A percentile compares a stretch with the other conserved stretches of the same genome.
Conservation (phyloP, 2,797 vertebrate species). For the Thaleichthys pacificus region DNA sequence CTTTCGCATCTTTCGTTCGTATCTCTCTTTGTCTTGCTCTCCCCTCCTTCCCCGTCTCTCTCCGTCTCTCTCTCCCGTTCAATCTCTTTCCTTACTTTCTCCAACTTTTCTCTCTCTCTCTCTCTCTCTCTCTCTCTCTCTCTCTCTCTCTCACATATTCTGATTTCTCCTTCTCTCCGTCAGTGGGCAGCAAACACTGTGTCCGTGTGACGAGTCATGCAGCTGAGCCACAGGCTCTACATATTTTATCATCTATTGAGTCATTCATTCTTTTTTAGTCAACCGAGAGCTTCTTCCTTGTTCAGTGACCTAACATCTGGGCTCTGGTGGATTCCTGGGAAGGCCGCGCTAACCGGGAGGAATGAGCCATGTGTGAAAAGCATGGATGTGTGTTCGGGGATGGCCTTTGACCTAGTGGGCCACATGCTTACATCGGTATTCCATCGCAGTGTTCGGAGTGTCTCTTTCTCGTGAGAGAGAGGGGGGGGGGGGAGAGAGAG, state of each 20-base stretch:
- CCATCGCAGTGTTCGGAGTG: background rate
- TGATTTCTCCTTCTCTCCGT: too few relatives aligned
- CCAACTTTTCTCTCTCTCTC: too few relatives aligned
- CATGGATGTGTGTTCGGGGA: background rate
- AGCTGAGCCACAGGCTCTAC: constrained; percentile 15
- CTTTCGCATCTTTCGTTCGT: background rate
- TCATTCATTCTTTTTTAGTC: constrained; percentile 37
- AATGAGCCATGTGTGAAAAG: constrained; percentile 22
- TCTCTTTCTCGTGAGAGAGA: too few relatives aligned
- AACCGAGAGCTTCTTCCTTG: constrained; percentile 28
- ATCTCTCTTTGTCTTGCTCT: background rate
- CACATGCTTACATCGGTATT: background rate
- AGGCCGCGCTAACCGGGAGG: background rate
- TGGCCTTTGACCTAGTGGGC: background rate
- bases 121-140: too few relatives aligned
- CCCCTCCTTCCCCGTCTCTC: background rate
- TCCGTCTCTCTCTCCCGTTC: background rate
- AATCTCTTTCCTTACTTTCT: background rate
- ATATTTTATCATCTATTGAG: constrained; percentile 42
- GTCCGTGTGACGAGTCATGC: constrained; percentile 26
- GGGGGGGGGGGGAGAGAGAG: background rate
- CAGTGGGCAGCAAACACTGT: constrained; percentile 13
- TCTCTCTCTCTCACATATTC: too few relatives aligned
- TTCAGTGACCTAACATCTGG: constrained; percentile 35
- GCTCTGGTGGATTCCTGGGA: constrained; percentile 5